These are phyloP conservation scores for Lutjanus argentimaculatus DNA, from an alignment of 2,797 vertebrate species.

Conservation along the genomic window DNA sequence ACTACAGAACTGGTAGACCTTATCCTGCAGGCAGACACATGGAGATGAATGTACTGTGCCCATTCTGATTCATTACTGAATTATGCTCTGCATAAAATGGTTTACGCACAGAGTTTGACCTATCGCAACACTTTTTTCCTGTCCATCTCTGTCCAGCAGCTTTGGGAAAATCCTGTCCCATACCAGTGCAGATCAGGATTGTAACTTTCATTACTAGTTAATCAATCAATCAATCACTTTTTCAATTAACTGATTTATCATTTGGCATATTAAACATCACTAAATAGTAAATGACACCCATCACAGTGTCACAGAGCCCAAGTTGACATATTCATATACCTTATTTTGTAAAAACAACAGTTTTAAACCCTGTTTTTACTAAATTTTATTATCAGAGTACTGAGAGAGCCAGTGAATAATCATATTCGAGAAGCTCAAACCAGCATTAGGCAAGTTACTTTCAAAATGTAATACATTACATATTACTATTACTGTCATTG, in stretches of 20 bases:
- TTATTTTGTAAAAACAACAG: neutral
- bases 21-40: conserved; percentile 88
- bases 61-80: neutral
- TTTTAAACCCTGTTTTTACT: neutral
- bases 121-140: no score
- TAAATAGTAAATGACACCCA: neutral
- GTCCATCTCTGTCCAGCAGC: neutral
- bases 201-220: neutral
- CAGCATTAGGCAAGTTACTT: no score
- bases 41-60: neutral
- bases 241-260: neutral
- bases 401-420: neutral
- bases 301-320: neutral
- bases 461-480: no score
- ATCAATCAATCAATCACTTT: no score
- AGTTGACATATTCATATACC: neutral
- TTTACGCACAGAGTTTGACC: neutral
- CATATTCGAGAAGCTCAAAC: no score
- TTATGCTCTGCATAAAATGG: neutral
- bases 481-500: no score
- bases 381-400: neutral
- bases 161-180: neutral
- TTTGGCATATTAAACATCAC: neutral
- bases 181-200: neutral
- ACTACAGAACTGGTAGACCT: conserved; percentile 98